These are phyloP conservation scores for Argyrosomus regius DNA, from an alignment of 2,797 vertebrate genomes.

Conservation along the genomic window DNA sequence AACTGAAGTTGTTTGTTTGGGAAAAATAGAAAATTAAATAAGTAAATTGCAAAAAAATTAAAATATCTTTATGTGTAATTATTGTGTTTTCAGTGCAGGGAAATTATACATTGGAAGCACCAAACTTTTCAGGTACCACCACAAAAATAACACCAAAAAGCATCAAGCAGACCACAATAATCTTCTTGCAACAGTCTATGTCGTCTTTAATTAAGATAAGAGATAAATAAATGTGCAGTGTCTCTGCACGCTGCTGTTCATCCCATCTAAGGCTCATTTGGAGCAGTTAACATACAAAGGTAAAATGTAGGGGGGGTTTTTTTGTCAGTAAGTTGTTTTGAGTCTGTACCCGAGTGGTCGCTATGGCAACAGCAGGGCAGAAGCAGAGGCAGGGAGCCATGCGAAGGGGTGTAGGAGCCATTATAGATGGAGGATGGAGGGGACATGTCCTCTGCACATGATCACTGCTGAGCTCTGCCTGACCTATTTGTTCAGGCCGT, in stretches of 20 bases:
- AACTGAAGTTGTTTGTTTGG: neutral
- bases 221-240: neutral
- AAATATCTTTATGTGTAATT: neutral
- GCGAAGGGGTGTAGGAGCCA: slow-evolving; percentile 56
- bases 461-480: slow-evolving; percentile 35
- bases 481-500: slow-evolving; percentile 7
- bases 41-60: neutral
- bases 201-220: neutral
- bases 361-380: slow-evolving; percentile 78
- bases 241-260: slow-evolving; percentile 13
- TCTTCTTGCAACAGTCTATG: no score
- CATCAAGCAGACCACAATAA: neutral
- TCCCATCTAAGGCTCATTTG: slow-evolving; percentile 21
- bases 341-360: slow-evolving; percentile 69
- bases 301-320: slow-evolving; percentile 38
- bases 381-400: slow-evolving; percentile 59
- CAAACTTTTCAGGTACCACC: neutral
- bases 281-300: slow-evolving; percentile 49
- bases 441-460: slow-evolving; percentile 57
- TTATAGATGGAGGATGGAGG: slow-evolving; percentile 57
- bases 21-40: no score
- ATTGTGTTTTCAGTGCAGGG: neutral
- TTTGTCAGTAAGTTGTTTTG: slow-evolving; percentile 73
- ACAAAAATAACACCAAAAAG: slow-evolving; percentile 9
- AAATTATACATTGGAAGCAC: neutral